Evolutionary conservation across 1,140 invertebrate genomes (phyloP), one percentile per base, ranked within the genome.

Genomic region (Zaprionus taronus): DNA sequence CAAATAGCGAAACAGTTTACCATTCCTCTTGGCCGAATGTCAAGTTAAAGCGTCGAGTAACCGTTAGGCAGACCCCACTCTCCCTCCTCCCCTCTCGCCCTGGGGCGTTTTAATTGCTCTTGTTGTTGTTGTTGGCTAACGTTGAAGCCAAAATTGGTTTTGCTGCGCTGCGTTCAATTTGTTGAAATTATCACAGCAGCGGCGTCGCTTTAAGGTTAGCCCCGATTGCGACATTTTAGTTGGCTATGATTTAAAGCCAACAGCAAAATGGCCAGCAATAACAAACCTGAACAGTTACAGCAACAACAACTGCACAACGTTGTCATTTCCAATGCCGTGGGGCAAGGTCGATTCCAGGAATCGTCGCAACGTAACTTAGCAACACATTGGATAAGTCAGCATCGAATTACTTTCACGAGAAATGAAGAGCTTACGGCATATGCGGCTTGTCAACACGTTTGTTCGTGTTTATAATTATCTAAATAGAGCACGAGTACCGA

Each of bases 11-110:
- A 66, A 81, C 67, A 77, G 69, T 80, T 80, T 83, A 87, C 80
- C 67, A 83, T 80, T 62, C 71, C 65, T 76, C 71, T 90, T 84
- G 79, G 71, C 84, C 85, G 75, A 87, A 90, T 87, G 84, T 87
- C 84, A 87, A 89, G 84, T 79, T 89, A 83, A 79, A 70, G 82
- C 58, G 57, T 70, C 61, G 38, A 41, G 61, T 36, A 55, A 77
- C 65, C 75, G 83, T 79, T 79, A 81, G 65, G 31, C 34, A 47
- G 65, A 53, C 58, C 31, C 2, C 31, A 20, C 14, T 34, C n/a
- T n/a, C 53, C 63, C 69, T 67, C 63, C 69, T 67, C 53, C 60
- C 34, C 58, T 58, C 77, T 65, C 63, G 41, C 9, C 20, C 41
- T 47, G 20, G 20, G 31, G 66, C 38, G 77, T 89, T 89, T 34